A percentile compares a stretch with the other conserved stretches of the same genome.
Conservation (phyloP, 1,140 invertebrate genomes). For the Zaprionus kolodkinae region DNA sequence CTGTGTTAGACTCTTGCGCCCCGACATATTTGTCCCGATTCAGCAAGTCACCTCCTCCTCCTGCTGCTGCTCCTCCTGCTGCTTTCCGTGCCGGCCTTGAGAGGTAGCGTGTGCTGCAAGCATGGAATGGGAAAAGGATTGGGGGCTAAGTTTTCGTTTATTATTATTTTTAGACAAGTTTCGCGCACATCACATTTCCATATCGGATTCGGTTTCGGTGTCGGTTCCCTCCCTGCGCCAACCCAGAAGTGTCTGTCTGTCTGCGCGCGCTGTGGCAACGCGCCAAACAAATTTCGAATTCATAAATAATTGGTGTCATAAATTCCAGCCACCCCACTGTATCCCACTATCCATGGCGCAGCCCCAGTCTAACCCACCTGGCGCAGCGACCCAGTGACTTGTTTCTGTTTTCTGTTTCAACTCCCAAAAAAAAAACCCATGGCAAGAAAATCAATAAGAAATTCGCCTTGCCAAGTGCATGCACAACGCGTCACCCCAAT, state of each 20-base stretch:
- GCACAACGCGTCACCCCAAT: background rate
- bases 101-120: slow-evolving; percentile 34
- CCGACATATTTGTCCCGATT: slow-evolving; percentile 69
- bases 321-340: slow-evolving; percentile 31
- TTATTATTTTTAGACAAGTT: slow-evolving; percentile 14
- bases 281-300: slow-evolving; percentile 80
- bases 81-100: slow-evolving; percentile 33
- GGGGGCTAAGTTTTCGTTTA: slow-evolving; percentile 1
- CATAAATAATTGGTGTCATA: slow-evolving; percentile 82
- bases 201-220: slow-evolving; percentile 24
- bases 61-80: background rate
- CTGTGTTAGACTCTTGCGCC: slow-evolving; percentile 80
- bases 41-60: background rate
- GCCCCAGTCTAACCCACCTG: background rate
- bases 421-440: slow-evolving; percentile 33
- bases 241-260: slow-evolving; percentile 23
- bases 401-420: slow-evolving; percentile 49
- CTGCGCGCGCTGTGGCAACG: slow-evolving; percentile 53
- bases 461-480: slow-evolving; percentile 64
- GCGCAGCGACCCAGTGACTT: slow-evolving; percentile 69
- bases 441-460: slow-evolving; percentile 70
- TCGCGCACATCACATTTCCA: slow-evolving; percentile 45
- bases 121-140: background rate
- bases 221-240: background rate
- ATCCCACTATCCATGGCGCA: background rate